Percentiles rank a stretch among this genome's conserved stretches.
These are phyloP conservation scores for Phyllotreta cruciferae DNA, from an alignment of 2,888 invertebrate species.

Conservation along the genomic window DNA sequence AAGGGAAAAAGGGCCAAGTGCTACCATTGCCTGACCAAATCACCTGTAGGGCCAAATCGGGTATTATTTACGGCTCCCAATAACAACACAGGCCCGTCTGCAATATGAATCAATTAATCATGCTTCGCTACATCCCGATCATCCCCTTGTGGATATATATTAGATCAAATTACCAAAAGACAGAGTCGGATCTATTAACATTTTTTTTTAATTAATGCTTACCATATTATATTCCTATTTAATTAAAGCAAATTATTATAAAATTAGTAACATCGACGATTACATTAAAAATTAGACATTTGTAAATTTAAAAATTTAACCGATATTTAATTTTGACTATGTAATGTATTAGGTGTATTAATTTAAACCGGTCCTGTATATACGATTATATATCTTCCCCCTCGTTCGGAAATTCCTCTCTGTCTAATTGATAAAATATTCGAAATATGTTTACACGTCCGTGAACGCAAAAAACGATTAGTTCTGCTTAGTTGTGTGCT, in stretches of 20 bases:
- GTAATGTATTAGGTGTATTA: too few species aligned
- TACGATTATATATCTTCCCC: constrained; percentile 35
- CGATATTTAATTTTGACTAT: too few species aligned
- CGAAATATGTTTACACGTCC: constrained; percentile 49
- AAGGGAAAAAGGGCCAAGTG: constrained; percentile 8
- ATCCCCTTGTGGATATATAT: constrained; percentile 56
- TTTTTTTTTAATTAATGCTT: too few species aligned
- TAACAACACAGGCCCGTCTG: constrained; percentile 54
- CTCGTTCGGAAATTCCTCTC: constrained; percentile 22
- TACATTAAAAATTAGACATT: too few species aligned
- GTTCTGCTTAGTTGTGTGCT: constrained; percentile 46
- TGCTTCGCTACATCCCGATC: constrained; percentile 58
- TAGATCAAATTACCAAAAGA: constrained; percentile 42
- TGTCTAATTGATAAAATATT: constrained; percentile 55
- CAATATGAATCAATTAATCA: constrained; percentile 61
- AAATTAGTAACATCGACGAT: too few species aligned
- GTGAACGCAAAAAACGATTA: constrained; percentile 43
- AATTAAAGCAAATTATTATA: too few species aligned
- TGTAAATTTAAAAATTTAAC: too few species aligned
- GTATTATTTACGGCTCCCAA: constrained; percentile 58
- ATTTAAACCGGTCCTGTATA: constrained; percentile 28
- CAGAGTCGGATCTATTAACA: neutral
- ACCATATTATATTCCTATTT: too few species aligned
- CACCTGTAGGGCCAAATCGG: constrained; percentile 54
- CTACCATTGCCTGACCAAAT: constrained; percentile 39